A percentile compares a stretch with the other conserved stretches of the same genome.
Conservation (phyloP, 2,113 vertebrate genomes). For the Calyptomena viridis region DNA sequence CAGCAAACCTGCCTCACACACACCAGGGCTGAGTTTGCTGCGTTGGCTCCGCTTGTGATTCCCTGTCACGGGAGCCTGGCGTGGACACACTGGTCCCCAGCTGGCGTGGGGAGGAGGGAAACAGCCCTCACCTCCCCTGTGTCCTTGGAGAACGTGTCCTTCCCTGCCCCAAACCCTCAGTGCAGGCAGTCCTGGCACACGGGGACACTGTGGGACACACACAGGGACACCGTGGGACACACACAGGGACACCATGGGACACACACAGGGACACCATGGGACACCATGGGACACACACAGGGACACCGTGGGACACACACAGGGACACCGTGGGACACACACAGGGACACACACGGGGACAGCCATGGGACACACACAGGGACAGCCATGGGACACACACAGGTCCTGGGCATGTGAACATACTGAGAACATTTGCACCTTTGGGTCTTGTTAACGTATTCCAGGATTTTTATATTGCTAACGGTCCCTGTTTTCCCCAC, state of each 20-base stretch:
- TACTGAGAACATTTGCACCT: not conserved
- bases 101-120: not conserved
- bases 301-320: too few relatives aligned
- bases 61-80: not conserved
- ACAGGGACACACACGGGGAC: not conserved
- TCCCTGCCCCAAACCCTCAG: not conserved
- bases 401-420: rapidly evolving
- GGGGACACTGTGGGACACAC: rapidly evolving
- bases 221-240: too few relatives aligned
- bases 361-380: rapidly evolving
- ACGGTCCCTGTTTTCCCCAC: not conserved
- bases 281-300: rapidly evolving
- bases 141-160: not conserved
- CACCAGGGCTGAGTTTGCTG: not conserved
- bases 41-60: not conserved
- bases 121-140: rapidly evolving
- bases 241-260: not conserved
- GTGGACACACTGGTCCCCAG: not conserved
- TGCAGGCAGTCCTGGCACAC: rapidly evolving
- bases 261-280: not conserved
- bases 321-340: not conserved
- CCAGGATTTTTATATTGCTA: rapidly evolving
- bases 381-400: too few relatives aligned
- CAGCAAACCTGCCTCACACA: slow-evolving; percentile 24
- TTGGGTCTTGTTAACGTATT: not conserved